phyloP scores from a whole-genome alignment of 2,113 vertebrate genomes.

The Notechis scutatus region DNA sequence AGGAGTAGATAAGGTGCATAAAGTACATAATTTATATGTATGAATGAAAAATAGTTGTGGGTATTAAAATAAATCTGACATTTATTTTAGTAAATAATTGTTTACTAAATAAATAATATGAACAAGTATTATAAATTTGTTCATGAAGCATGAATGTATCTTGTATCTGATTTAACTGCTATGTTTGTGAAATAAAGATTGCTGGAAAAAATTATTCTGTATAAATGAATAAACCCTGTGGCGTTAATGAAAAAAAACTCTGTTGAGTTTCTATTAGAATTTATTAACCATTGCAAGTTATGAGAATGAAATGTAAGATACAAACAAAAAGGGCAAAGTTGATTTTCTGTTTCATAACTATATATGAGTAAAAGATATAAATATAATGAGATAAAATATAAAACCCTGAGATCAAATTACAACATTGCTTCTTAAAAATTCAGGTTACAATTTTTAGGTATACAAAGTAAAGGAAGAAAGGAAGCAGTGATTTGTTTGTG shows the following conservation, averaged over 20 bases:
- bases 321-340: slow-evolving; percentile 19
- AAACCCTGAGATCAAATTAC: background rate
- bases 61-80: slow-evolving; percentile 8
- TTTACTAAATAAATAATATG: background rate
- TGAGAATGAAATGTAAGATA: background rate
- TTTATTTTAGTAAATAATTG: background rate
- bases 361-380: slow-evolving; percentile 19
- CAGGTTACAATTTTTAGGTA: background rate
- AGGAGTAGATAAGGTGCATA: background rate
- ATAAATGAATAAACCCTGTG: background rate
- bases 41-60: background rate
- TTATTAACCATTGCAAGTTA: background rate
- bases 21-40: background rate
- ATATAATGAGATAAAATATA: slow-evolving; percentile 1
- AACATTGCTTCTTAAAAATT: slow-evolving; percentile 27
- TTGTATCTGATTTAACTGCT: background rate
- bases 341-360: background rate
- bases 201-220: background rate
- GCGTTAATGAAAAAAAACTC: background rate
- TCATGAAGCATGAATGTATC: background rate
- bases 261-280: background rate
- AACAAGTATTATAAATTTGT: background rate
- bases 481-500: background rate
- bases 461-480: background rate
- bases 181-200: background rate